A percentile compares a stretch with the other conserved stretches of the same genome.
These are phyloP conservation scores for Acronicta alni DNA, from an alignment of 2,888 invertebrate species.

Conservation along the genomic window DNA sequence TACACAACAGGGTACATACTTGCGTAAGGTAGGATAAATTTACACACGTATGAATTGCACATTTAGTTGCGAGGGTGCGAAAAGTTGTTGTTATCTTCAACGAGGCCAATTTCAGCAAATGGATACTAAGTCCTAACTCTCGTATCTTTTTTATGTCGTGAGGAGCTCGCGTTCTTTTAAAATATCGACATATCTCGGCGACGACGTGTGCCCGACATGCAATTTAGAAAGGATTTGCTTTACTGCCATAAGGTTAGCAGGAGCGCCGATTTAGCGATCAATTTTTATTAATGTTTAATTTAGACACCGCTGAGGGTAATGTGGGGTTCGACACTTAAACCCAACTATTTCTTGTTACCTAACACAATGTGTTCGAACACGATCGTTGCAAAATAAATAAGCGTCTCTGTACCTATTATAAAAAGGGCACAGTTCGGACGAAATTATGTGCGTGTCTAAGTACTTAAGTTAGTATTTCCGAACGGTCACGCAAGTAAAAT, in stretches of 20 bases:
- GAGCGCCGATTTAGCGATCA: constrained; percentile 42
- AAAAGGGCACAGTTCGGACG: background rate
- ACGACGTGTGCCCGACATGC: constrained; percentile 73
- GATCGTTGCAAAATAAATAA: no score
- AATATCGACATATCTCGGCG: constrained; percentile 78
- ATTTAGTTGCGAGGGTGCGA: constrained; percentile 88
- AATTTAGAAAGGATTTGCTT: constrained; percentile 87
- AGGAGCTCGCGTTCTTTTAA: constrained; percentile 82
- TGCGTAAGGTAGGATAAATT: constrained; percentile 59
- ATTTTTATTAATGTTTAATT: constrained; percentile 46
- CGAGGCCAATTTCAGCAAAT: constrained; percentile 89
- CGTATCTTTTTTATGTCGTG: constrained; percentile 86
- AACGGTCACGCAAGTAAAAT: no score
- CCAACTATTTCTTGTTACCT: background rate
- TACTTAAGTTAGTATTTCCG: no score
- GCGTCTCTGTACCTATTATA: no score
- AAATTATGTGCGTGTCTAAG: no score
- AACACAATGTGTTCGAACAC: background rate
- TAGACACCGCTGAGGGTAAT: constrained; percentile 23
- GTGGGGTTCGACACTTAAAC: background rate
- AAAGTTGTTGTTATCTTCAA: constrained; percentile 89
- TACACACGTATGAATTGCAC: constrained; percentile 88
- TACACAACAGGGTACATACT: constrained; percentile 52
- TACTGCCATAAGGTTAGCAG: constrained; percentile 69
- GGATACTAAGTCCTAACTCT: constrained; percentile 89